Base-by-base conservation (phyloP, 53 echinoderm and acorn worm species). In the Hippasteria phrygiana region DNA sequence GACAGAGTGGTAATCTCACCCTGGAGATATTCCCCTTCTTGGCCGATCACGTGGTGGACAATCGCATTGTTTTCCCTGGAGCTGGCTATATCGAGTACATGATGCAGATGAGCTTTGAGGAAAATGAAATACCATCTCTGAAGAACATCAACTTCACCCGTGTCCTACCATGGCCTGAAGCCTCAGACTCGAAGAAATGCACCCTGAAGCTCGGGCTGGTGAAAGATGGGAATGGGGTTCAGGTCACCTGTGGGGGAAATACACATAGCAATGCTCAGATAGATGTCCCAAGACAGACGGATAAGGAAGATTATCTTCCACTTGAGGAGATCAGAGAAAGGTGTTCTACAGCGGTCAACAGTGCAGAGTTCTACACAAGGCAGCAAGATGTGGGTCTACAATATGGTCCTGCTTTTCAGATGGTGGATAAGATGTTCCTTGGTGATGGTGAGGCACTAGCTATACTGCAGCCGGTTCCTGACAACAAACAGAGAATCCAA, bases 21-120 rank as follows among this genome's bases (percentile, higher is more conserved):
- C 76, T 94, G 31, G 92, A 89, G 47, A 91, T 87, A 70, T 98
- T 98, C 88, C 96, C 95, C 17, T 98, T 84, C 89, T 88, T 93
- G 3, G 90, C 80, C 64, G 98, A 98, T 59, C 89, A 96, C 62
- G 55, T 90, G 1, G 59, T 91, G 1, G 90, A 91, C 38, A 78
- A 93, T 26, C 64, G 86, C 35, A 76, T 94, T 12, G 76, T 94
- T 0, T 98, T 95, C 55, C 98, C 98, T 59, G 94, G 88, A 71
- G 75, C 95, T 38, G 98, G 98, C 50, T 91, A 87, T 71, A 83
- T 98, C 1, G 93, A 92, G 71, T 93, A 94, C 77, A 90, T 88
- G 75, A 73, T 91, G 45, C 92, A 98, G 80, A 92, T 93, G 56
- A 66, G 39, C 33, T 80, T 92, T 34, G 67, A 69, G n/a, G 90